These are phyloP conservation scores for Halcyon malimbica DNA, from an alignment of 2,113 vertebrate genomes.

Conservation along the genomic window DNA sequence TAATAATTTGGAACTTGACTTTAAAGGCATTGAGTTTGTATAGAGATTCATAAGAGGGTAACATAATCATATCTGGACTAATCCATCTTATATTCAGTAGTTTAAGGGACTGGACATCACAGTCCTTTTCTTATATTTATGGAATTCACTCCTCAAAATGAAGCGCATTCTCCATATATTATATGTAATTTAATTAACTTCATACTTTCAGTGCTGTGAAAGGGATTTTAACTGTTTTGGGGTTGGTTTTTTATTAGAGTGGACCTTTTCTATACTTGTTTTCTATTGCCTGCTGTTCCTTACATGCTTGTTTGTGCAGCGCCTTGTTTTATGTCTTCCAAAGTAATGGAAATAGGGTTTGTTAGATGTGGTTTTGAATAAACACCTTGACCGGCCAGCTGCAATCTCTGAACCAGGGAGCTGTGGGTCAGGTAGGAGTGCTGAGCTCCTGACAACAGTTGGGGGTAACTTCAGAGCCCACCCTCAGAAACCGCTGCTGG, in stretches of 20 bases:
- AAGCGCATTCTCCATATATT: not conserved
- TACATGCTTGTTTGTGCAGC: accelerated
- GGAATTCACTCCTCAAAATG: not conserved
- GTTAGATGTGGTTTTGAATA: not conserved
- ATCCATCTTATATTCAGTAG: not conserved
- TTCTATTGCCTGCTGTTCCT: not conserved
- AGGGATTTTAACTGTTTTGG: not conserved
- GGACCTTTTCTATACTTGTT: not conserved
- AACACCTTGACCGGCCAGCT: not conserved
- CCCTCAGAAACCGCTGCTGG: not conserved
- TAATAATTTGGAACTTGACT: not conserved
- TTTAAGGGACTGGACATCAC: not conserved
- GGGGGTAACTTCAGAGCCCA: not conserved
- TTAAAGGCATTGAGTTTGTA: not conserved
- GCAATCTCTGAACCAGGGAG: not conserved
- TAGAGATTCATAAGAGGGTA: not conserved
- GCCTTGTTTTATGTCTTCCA: not conserved
- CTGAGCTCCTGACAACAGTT: not conserved
- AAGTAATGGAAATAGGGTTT: not conserved
- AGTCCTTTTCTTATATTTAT: not conserved
- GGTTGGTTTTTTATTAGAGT: too few relatives aligned
- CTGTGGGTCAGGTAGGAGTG: not conserved
- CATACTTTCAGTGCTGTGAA: not conserved
- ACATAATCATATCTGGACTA: not conserved
- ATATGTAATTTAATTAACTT: not conserved